A percentile compares a stretch with the other conserved stretches of the same genome.
phyloP scores from a whole-genome alignment of 2,888 invertebrate species.

The Sepiola atlantica region DNA sequence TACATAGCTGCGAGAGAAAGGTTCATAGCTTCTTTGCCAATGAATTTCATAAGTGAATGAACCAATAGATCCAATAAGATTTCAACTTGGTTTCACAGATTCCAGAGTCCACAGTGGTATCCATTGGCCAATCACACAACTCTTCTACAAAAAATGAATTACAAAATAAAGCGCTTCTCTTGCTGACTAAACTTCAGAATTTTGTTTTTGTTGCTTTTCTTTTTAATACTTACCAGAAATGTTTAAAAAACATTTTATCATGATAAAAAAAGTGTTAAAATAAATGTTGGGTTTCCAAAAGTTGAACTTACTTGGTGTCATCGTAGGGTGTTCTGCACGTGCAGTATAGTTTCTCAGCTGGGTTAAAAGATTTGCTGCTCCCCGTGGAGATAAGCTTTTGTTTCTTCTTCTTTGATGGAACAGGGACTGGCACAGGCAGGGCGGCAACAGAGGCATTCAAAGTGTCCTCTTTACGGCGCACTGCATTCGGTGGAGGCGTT shows the following conservation, averaged over 20 bases:
- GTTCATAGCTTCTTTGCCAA: no score
- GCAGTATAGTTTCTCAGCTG: slow-evolving; percentile 81
- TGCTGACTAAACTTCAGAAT: neutral
- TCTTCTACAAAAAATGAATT: neutral
- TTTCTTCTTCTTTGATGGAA: slow-evolving; percentile 64
- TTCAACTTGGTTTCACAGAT: no score
- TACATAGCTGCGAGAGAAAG: no score
- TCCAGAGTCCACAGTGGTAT: no score
- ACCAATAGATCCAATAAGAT: no score
- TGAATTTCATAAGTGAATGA: no score
- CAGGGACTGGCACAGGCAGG: slow-evolving; percentile 35
- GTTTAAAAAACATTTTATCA: neutral
- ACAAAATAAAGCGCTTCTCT: neutral
- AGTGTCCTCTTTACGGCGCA: slow-evolving; percentile 47
- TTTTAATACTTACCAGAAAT: neutral
- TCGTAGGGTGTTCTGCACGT: slow-evolving; percentile 95
- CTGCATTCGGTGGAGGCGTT: slow-evolving; percentile 50
- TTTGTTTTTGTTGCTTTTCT: neutral
- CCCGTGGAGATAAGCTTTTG: slow-evolving; percentile 70
- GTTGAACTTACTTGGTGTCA: slow-evolving; percentile 87
- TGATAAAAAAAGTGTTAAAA: neutral
- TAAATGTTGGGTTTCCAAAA: neutral
- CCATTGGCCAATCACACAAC: no score
- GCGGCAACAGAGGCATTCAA: slow-evolving; percentile 46
- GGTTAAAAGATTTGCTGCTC: slow-evolving; percentile 55